Evolutionary conservation across 2,797 vertebrate species (phyloP).

Genomic region (Lepidocolaptes lacrymiger): DNA sequence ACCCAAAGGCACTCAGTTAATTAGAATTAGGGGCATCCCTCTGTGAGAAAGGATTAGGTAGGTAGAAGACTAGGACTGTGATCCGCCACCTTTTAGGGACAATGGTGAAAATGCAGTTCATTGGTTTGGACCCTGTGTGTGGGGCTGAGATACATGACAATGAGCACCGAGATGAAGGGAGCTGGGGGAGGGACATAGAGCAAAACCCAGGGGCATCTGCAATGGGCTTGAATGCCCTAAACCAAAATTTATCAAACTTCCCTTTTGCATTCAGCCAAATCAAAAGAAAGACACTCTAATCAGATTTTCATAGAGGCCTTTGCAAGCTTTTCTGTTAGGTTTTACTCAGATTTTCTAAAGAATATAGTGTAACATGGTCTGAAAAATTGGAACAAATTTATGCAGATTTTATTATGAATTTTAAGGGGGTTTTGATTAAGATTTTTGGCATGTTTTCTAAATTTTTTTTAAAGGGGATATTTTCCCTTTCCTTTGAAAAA

Average conservation of each 20-base stretch:
- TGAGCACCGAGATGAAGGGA: constrained; percentile 41
- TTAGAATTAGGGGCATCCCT: constrained; percentile 51
- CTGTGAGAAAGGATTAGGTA: constrained; percentile 61
- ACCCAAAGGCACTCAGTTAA: constrained; percentile 38
- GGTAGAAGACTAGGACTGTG: constrained; percentile 47
- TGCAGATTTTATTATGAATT: not conserved
- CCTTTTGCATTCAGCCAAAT: not conserved
- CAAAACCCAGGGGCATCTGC: not conserved
- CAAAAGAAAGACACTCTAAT: not conserved
- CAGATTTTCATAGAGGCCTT: not conserved
- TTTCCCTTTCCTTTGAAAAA: not conserved
- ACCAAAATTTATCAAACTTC: not conserved
- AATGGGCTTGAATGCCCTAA: not conserved
- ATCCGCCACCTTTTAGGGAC: constrained; percentile 3
- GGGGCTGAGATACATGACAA: constrained; percentile 51
- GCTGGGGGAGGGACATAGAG: not conserved
- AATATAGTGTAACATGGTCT: not conserved
- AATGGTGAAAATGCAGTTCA: constrained; percentile 47
- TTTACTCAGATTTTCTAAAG: not conserved
- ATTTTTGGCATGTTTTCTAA: not conserved
- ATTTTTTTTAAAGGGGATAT: not conserved
- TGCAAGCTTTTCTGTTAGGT: not conserved
- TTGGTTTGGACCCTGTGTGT: not conserved
- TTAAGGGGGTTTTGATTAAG: not conserved
- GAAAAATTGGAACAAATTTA: not conserved